A percentile compares a stretch with the other conserved stretches of the same genome.
Evolutionary conservation across 2,113 vertebrate species (phyloP).

Genomic region (Rhineura floridana): DNA sequence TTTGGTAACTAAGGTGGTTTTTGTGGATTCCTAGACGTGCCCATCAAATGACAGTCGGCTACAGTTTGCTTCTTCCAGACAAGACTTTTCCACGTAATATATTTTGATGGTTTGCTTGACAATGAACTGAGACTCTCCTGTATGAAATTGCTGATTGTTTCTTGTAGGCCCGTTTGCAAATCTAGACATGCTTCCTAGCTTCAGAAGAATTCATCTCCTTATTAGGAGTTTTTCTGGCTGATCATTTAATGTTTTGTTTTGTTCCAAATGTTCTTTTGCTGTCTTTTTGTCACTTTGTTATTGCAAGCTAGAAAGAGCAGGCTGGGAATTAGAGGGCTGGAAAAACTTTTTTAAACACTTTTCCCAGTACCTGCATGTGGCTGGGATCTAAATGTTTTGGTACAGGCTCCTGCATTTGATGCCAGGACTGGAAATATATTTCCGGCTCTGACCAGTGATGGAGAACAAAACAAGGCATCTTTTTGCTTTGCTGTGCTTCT

Average conservation of each 20-base stretch:
- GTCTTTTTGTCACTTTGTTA: no score
- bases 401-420: not conserved
- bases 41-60: not conserved
- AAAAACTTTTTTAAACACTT: no score
- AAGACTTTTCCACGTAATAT: not conserved
- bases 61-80: not conserved
- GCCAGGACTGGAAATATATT: not conserved
- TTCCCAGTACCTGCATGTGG: no score
- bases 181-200: not conserved
- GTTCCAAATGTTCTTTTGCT: no score
- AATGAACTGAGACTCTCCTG: constrained; percentile 16
- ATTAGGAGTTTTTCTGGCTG: not conserved
- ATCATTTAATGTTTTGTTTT: not conserved
- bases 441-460: not conserved
- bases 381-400: not conserved
- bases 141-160: constrained; percentile 1
- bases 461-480: not conserved
- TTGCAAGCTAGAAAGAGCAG: not conserved
- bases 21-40: not conserved
- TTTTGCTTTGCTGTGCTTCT: not conserved
- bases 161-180: fast-evolving
- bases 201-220: not conserved
- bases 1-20: not conserved
- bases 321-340: not conserved
- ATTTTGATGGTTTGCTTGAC: constrained; percentile 10